Conservation (phyloP, 2,888 invertebrate species). For the Agonopterix subpropinquella region DNA sequence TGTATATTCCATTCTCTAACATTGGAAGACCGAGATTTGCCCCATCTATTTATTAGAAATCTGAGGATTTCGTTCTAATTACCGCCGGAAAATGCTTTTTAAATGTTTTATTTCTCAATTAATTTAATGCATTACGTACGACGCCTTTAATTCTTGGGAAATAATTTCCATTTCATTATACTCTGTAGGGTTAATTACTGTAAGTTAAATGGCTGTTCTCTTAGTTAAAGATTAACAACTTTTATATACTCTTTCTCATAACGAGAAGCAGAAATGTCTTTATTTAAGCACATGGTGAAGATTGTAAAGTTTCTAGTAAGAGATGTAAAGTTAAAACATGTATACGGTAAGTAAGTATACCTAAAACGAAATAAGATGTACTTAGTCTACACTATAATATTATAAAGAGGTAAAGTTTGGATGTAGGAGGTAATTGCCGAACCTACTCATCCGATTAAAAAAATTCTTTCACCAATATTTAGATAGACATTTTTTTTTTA, state of each 20-base stretch:
- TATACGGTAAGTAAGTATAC: too few relatives aligned
- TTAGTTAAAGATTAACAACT: background rate
- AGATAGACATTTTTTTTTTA: too few relatives aligned
- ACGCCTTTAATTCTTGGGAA: slow-evolving; percentile 9
- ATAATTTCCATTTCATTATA: slow-evolving; percentile 2
- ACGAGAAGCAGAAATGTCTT: background rate
- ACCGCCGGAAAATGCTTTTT: slow-evolving; percentile 19
- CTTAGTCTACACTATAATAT: too few relatives aligned
- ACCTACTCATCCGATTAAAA: too few relatives aligned
- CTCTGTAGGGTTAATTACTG: slow-evolving; percentile 15
- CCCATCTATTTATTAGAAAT: background rate
- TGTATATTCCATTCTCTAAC: too few relatives aligned
- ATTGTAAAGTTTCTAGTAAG: too few relatives aligned
- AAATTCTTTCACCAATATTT: too few relatives aligned
- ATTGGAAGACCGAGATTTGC: slow-evolving; percentile 14
- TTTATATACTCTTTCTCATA: background rate
- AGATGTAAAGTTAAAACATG: too few relatives aligned
- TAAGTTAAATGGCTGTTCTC: too few relatives aligned
- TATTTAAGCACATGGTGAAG: background rate
- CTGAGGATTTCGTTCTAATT: slow-evolving; percentile 10
- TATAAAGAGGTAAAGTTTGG: too few relatives aligned
- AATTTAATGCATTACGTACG: slow-evolving; percentile 13
- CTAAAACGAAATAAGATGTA: too few relatives aligned
- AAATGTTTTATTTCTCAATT: slow-evolving; percentile 19
- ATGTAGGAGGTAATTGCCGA: too few relatives aligned